Base-by-base conservation (phyloP, 2,888 invertebrate species). In the Lochmaea capreae region DNA sequence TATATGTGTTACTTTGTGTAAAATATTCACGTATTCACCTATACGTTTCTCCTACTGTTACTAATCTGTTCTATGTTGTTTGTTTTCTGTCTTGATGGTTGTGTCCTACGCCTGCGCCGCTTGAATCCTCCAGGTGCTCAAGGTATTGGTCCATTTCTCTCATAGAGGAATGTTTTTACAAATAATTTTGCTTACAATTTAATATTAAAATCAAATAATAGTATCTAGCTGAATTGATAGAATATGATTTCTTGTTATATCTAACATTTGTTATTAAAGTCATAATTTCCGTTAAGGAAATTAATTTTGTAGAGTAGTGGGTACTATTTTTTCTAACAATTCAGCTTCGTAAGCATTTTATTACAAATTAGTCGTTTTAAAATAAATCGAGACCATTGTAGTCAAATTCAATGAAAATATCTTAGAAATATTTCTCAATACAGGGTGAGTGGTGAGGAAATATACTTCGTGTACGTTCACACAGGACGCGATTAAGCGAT, bases 81-180 rank as follows among this genome's bases (percentile, higher is more conserved):
- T 87, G 85, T 87, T 87, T 83, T 87, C 85, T 87, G 84, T 70
- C 86, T 86, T 85, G 83, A 85, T 87, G 87, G 87, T 87, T 81
- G 62, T 86, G 84, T 83, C 85, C 85, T 85, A 80, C 65, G 71
- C 71, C 71, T 73, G 73, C 85, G 85, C 82, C 85, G 86, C 85
- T 85, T 86, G 86, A 85, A 84, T 83, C 85, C 87, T 85, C 84
- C 88, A 89, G 88, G 88, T 89, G 86, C 88, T 88, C 87, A 88
- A 88, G 88, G 88, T 88, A 88, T 85, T 87, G 84, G 84, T 81
- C 81, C 81, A 76, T 79, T 79, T 73, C 67, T 66, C 77, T 75
- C 75, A 68, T 70, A 65, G 65, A 65, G 52, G 42, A 71, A 66
- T 62, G 65, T 52, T 52, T 61, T 43, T 74, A 62, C 58, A 61